Evolutionary conservation across 2,113 vertebrate genomes (phyloP).

Genomic region (Pluvianellus socialis): DNA sequence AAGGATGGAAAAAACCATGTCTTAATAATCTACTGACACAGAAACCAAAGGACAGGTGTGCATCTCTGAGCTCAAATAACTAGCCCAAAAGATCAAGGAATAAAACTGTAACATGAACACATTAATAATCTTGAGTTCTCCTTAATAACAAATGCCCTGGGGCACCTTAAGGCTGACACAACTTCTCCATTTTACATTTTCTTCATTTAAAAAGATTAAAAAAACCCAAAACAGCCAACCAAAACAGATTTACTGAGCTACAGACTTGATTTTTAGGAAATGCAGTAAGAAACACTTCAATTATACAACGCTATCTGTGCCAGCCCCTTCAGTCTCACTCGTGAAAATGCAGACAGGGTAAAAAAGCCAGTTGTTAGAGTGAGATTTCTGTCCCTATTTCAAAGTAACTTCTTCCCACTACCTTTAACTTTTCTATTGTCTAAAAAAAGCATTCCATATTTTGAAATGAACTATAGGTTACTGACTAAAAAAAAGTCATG

Average conservation of each 20-base stretch:
- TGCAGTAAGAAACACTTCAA: background rate
- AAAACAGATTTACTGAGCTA: background rate
- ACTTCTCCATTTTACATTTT: background rate
- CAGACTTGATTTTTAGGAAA: background rate
- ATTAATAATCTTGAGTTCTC: background rate
- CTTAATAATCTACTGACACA: conserved; percentile 29
- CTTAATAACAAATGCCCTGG: conserved; percentile 19
- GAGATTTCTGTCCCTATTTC: background rate
- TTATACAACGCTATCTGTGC: background rate
- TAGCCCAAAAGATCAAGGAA: conserved; percentile 32
- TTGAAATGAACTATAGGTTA: background rate
- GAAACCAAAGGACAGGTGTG: conserved; percentile 51
- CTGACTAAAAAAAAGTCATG: background rate
- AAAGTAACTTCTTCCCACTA: background rate
- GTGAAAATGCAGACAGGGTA: background rate
- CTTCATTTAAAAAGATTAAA: conserved; percentile 21
- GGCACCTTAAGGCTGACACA: background rate
- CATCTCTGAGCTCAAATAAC: background rate
- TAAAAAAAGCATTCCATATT: background rate
- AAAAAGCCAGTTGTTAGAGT: background rate
- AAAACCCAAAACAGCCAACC: background rate
- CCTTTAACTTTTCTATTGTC: background rate
- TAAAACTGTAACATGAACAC: background rate
- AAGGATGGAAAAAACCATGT: background rate
- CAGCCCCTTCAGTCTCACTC: background rate